Evolutionary conservation across 2,888 invertebrate genomes (phyloP).

Genomic region (Cataglyphis altisquamis): DNA sequence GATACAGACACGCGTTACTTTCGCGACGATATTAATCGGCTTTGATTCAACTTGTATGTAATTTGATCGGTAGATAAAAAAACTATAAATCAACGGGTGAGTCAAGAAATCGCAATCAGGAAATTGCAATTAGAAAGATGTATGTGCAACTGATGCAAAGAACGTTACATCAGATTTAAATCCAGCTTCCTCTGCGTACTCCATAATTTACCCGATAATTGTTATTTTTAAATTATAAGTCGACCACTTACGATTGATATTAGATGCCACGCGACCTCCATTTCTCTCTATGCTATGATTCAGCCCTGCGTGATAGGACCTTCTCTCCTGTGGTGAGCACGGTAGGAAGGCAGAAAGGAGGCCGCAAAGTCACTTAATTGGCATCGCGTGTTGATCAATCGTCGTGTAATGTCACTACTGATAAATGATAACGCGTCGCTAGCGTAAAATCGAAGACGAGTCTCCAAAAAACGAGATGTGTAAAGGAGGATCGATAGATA

Average conservation of each 20-base stretch:
- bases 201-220: not conserved
- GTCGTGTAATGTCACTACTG: constrained; percentile 37
- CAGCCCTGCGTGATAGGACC: constrained; percentile 43
- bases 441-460: not conserved
- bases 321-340: constrained; percentile 49
- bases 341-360: constrained; percentile 57
- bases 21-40: constrained; percentile 12
- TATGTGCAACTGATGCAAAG: not conserved
- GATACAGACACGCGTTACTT: constrained; percentile 5
- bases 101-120: constrained; percentile 28
- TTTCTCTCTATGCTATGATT: constrained; percentile 37
- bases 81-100: constrained; percentile 26
- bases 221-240: constrained; percentile 4
- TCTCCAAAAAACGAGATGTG: not conserved
- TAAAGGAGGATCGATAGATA: not conserved
- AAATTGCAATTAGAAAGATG: not conserved
- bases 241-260: constrained; percentile 50
- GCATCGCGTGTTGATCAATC: constrained; percentile 57
- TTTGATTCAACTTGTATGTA: constrained; percentile 29
- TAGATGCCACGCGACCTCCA: constrained; percentile 46
- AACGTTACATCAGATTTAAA: constrained; percentile 43
- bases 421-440: constrained; percentile 17
- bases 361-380: constrained; percentile 71
- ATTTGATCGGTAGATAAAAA: constrained; percentile 21
- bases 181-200: not conserved